Conservation (phyloP, 2,113 vertebrate genomes). For the Toxotes jaculatrix region DNA sequence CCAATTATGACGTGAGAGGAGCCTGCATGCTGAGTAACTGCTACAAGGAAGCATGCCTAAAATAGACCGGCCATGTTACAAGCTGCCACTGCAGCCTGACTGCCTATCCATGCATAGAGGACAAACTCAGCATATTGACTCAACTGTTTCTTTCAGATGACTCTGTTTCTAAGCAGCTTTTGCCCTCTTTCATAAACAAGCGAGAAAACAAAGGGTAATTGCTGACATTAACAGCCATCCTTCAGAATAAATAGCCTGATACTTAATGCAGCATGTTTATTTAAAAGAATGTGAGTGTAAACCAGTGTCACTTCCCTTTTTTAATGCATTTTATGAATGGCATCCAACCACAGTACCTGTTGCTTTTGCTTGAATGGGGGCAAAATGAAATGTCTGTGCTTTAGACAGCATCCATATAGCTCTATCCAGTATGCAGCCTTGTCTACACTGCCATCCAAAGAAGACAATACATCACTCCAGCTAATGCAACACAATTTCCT, state of each 20-base stretch:
- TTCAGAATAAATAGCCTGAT: constrained; percentile 1
- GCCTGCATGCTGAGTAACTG: constrained; percentile 82
- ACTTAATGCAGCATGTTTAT: background rate
- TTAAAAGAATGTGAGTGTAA: background rate
- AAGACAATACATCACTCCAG: constrained; percentile 39
- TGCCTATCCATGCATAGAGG: constrained; percentile 66
- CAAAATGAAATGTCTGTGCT: background rate
- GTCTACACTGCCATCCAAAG: constrained; percentile 29
- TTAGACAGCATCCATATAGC: background rate
- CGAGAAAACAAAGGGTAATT: background rate
- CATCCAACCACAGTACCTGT: constrained; percentile 30
- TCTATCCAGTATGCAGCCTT: constrained; percentile 38
- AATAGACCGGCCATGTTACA: constrained; percentile 80
- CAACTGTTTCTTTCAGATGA: constrained; percentile 37
- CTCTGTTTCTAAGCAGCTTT: constrained; percentile 33
- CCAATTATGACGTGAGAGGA: constrained; percentile 79
- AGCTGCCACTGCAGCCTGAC: constrained; percentile 72
- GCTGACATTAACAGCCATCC: background rate
- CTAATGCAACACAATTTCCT: constrained; percentile 67
- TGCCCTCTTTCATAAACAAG: constrained; percentile 3
- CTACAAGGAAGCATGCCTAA: constrained; percentile 80
- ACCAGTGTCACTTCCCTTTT: background rate
- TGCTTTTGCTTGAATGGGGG: constrained; percentile 34
- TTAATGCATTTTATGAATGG: constrained; percentile 35
- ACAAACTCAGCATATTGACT: constrained; percentile 66